Evolutionary conservation across 2,888 invertebrate species (phyloP).

Genomic region (Latheticus oryzae): DNA sequence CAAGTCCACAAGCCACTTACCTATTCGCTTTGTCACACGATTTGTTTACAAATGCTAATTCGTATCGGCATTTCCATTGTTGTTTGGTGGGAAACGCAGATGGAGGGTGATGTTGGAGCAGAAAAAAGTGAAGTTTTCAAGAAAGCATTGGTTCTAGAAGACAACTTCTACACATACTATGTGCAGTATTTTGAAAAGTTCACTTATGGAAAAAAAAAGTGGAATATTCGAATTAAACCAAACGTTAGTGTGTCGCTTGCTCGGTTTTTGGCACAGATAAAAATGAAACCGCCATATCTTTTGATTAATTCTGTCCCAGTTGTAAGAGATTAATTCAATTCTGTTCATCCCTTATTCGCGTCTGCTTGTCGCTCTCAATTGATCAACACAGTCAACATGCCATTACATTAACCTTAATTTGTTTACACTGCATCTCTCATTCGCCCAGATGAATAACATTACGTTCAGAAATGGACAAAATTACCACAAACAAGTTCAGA

Average conservation of each 20-base stretch:
- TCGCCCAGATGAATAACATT: constrained; percentile 43
- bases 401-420: constrained; percentile 39
- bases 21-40: constrained; percentile 47
- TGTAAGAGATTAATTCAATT: too few species aligned
- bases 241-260: too few species aligned
- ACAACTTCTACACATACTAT: too few species aligned
- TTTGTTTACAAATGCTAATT: constrained; percentile 42
- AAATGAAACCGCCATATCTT: too few species aligned
- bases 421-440: constrained; percentile 20
- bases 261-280: too few species aligned
- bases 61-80: constrained; percentile 12
- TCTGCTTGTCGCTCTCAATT: constrained; percentile 8
- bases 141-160: neutral
- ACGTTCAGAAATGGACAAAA: constrained; percentile 40
- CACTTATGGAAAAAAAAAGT: too few species aligned
- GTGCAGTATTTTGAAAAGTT: too few species aligned
- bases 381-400: neutral
- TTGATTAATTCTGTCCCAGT: too few species aligned
- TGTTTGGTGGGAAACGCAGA: constrained; percentile 9
- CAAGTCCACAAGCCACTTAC: constrained; percentile 34
- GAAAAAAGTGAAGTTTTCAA: neutral
- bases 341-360: constrained; percentile 4
- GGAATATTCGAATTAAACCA: too few species aligned
- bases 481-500: constrained; percentile 49
- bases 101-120: neutral